Evolutionary conservation across 64 coral and sea anemone species (phyloP).

Genomic region (Montipora efflorescens): DNA sequence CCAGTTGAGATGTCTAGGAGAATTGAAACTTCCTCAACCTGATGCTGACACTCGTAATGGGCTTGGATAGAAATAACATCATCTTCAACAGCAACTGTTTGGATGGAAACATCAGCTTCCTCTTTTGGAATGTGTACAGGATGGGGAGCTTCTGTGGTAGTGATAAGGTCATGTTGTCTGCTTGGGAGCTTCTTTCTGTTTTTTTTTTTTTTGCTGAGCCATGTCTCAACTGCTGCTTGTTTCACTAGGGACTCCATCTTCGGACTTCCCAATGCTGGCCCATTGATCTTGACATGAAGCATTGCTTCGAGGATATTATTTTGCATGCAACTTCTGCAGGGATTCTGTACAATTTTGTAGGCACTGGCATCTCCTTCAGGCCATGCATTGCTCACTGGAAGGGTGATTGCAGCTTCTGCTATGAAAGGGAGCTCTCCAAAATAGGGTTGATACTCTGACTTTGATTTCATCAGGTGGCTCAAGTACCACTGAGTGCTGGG

Average conservation of each 20-base stretch:
- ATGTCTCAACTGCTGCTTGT: slow-evolving; percentile 63
- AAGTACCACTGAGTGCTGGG: slow-evolving; percentile 71
- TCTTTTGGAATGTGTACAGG: slow-evolving; percentile 59
- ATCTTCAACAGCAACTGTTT: slow-evolving; percentile 61
- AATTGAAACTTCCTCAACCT: slow-evolving; percentile 77
- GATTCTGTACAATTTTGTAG: slow-evolving; percentile 47
- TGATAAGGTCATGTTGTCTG: slow-evolving; percentile 21
- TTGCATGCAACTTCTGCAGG: slow-evolving; percentile 40
- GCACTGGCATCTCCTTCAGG: slow-evolving; percentile 72
- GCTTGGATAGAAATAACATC: slow-evolving; percentile 37
- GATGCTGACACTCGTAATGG: slow-evolving; percentile 45
- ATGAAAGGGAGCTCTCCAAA: slow-evolving; percentile 35
- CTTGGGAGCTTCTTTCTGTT: slow-evolving; percentile 49
- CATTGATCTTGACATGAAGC: slow-evolving; percentile 72
- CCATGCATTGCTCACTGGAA: slow-evolving; percentile 57
- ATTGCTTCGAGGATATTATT: slow-evolving; percentile 70
- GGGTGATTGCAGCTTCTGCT: slow-evolving; percentile 39
- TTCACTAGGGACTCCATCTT: slow-evolving; percentile 48
- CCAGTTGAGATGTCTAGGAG: slow-evolving; percentile 65
- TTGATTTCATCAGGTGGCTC: slow-evolving; percentile 48
- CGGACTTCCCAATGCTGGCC: slow-evolving; percentile 51
- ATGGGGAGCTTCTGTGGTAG: slow-evolving; percentile 48
- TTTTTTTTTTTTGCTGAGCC: slow-evolving; percentile 37
- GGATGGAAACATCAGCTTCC: slow-evolving; percentile 69
- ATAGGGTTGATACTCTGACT: slow-evolving; percentile 34